A percentile compares a stretch with the other conserved stretches of the same genome.
These are phyloP conservation scores for Jordanella pulchra DNA, from an alignment of 2,797 vertebrate genomes.

Conservation along the genomic window DNA sequence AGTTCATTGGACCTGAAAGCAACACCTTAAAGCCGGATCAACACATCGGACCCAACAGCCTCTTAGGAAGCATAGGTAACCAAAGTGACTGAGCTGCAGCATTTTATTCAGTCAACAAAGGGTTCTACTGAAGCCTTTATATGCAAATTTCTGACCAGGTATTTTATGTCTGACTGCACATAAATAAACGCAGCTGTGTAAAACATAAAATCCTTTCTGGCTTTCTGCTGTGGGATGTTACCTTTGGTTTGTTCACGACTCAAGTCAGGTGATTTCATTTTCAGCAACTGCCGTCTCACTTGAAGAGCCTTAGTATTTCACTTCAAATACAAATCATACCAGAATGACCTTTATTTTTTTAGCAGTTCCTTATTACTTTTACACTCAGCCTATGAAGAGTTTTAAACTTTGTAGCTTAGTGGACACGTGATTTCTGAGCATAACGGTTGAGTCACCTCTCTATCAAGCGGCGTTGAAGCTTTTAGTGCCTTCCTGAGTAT, in stretches of 20 bases:
- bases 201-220: neutral
- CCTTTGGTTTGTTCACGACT: constrained; percentile 1
- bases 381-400: neutral
- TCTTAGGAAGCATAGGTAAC: constrained; percentile 96
- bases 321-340: constrained; percentile 38
- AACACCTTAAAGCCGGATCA: constrained; percentile 90
- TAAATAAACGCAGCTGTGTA: neutral
- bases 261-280: neutral
- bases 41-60: constrained; percentile 86
- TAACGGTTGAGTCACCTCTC: constrained; percentile 9
- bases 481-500: constrained; percentile 1
- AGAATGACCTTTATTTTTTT: constrained; percentile 34
- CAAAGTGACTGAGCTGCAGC: constrained; percentile 6
- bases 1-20: constrained; percentile 94
- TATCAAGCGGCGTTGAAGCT: neutral
- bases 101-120: neutral
- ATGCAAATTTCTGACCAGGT: neutral
- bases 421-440: constrained; percentile 3
- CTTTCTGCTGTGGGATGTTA: neutral
- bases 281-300: constrained; percentile 14
- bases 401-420: constrained; percentile 6
- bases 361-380: constrained; percentile 29
- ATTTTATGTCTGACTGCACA: neutral
- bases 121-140: neutral
- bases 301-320: constrained; percentile 18